These are phyloP conservation scores for Lordiphosa fenestrarum DNA, from an alignment of 2,888 invertebrate genomes.

Conservation along the genomic window DNA sequence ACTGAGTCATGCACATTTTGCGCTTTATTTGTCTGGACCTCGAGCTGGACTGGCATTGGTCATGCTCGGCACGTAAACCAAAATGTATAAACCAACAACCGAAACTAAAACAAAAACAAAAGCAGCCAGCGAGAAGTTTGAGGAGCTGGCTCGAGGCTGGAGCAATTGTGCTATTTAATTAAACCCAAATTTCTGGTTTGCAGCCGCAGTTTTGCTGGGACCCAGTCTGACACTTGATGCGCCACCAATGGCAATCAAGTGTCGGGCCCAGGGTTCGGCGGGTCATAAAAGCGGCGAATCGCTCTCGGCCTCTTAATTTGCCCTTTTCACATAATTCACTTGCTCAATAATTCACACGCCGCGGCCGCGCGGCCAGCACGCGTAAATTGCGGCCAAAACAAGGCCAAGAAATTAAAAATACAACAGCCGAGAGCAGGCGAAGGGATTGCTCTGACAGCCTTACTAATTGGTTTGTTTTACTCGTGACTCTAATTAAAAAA, in stretches of 20 bases:
- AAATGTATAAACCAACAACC: constrained; percentile 44
- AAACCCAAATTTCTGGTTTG: constrained; percentile 33
- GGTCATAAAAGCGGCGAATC: constrained; percentile 6
- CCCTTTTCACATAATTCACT: constrained; percentile 63
- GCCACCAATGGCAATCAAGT: constrained; percentile 29
- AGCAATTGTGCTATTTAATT: constrained; percentile 44
- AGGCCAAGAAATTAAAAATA: constrained; percentile 59
- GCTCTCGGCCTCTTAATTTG: constrained; percentile 36
- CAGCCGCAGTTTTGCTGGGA: constrained; percentile 2
- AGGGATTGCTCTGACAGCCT: constrained; percentile 69
- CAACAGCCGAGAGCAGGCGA: constrained; percentile 21
- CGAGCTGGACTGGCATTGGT: constrained; percentile 19
- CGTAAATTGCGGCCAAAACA: constrained; percentile 59
- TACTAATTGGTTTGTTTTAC: constrained; percentile 73
- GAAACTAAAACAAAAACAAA: constrained; percentile 21
- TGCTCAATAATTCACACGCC: constrained; percentile 66
- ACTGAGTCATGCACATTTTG: constrained; percentile 39
- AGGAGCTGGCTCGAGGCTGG: constrained; percentile 20
- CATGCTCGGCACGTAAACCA: constrained; percentile 47
- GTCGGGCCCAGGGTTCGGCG: constrained; percentile 12
- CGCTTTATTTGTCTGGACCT: constrained; percentile 40
- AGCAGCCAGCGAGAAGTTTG: constrained; percentile 28
- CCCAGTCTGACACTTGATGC: constrained; percentile 33
- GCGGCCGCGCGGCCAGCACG: constrained; percentile 25
- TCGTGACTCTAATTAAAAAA: constrained; percentile 74